Evolutionary conservation across 2,113 vertebrate species (phyloP).

Genomic region (Forbesichthys papilliferus): DNA sequence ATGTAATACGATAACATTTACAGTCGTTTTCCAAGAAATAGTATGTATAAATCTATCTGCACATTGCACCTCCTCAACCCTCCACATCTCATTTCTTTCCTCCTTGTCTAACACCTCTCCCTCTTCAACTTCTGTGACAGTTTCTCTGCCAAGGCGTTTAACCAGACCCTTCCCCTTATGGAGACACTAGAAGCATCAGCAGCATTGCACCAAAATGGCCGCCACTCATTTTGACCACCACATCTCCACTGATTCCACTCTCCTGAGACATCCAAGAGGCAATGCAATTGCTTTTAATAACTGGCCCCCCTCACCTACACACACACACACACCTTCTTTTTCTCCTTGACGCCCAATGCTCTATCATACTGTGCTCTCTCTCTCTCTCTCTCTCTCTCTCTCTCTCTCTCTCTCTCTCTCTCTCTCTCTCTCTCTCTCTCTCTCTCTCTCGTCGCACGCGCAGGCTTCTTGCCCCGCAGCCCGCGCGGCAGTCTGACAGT

Average conservation of each 20-base stretch:
- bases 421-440: not conserved
- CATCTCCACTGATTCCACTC: slow-evolving; percentile 99
- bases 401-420: not conserved
- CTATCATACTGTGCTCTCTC: slow-evolving; percentile 1
- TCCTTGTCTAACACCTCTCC: not conserved
- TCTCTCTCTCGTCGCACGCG: not conserved
- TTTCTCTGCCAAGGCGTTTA: not conserved
- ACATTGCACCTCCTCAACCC: not conserved
- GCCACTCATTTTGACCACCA: slow-evolving; percentile 54
- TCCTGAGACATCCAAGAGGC: slow-evolving; percentile 99
- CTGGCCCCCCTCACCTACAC: slow-evolving; percentile 78
- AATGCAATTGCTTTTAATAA: slow-evolving; percentile 99
- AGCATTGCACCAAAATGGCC: slow-evolving; percentile 15
- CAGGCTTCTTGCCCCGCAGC: not conserved
- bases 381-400: not conserved
- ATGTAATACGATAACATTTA: no score
- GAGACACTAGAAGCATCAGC: slow-evolving; percentile 16
- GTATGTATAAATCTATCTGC: not conserved
- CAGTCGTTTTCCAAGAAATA: no score
- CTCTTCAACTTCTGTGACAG: not conserved
- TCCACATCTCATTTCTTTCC: not conserved
- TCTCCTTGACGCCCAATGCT: slow-evolving; percentile 53
- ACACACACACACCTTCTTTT: slow-evolving; percentile 27
- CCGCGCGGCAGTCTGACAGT: slow-evolving; percentile 30
- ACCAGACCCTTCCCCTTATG: not conserved